Conservation (phyloP, 1,140 invertebrate genomes). For the Hestina assimilis region DNA sequence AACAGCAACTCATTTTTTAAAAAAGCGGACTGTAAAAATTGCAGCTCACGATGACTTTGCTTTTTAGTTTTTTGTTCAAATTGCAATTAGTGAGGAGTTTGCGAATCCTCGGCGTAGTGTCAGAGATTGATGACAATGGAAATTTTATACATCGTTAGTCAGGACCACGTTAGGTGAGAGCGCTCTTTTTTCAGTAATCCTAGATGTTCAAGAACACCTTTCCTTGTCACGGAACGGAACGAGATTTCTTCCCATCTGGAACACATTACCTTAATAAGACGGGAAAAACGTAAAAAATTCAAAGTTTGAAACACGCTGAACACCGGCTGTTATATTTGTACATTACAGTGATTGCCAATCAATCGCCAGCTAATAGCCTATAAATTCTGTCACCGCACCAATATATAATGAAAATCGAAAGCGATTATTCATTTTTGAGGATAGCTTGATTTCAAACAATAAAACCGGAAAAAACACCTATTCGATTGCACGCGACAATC, state of each 20-base stretch:
- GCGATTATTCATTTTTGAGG: slow-evolving; percentile 48
- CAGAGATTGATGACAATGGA: slow-evolving; percentile 78
- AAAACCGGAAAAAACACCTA: slow-evolving; percentile 43
- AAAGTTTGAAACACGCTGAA: neutral
- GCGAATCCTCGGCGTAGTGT: slow-evolving; percentile 72
- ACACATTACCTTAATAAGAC: neutral
- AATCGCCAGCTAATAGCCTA: slow-evolving; percentile 54
- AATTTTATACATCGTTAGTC: slow-evolving; percentile 78
- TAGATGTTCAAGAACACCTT: slow-evolving; percentile 46
- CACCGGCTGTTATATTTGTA: slow-evolving; percentile 6
- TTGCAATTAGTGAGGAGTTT: slow-evolving; percentile 77
- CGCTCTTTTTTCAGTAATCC: slow-evolving; percentile 72
- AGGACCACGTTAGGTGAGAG: slow-evolving; percentile 66
- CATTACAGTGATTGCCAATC: slow-evolving; percentile 41
- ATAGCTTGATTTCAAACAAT: slow-evolving; percentile 40
- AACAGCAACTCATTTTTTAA: slow-evolving; percentile 41
- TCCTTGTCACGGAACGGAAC: slow-evolving; percentile 6
- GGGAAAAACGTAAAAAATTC: neutral
- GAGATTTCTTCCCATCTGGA: neutral
- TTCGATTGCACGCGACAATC: slow-evolving; percentile 42
- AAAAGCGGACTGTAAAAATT: slow-evolving; percentile 62
- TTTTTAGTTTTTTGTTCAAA: slow-evolving; percentile 75
- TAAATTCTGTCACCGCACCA: slow-evolving; percentile 55
- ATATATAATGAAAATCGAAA: slow-evolving; percentile 58
- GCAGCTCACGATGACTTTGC: slow-evolving; percentile 66